Evolutionary conservation across 2,888 invertebrate species (phyloP), one percentile per base, ranked within the genome.

Genomic region (Eilema caniola): DNA sequence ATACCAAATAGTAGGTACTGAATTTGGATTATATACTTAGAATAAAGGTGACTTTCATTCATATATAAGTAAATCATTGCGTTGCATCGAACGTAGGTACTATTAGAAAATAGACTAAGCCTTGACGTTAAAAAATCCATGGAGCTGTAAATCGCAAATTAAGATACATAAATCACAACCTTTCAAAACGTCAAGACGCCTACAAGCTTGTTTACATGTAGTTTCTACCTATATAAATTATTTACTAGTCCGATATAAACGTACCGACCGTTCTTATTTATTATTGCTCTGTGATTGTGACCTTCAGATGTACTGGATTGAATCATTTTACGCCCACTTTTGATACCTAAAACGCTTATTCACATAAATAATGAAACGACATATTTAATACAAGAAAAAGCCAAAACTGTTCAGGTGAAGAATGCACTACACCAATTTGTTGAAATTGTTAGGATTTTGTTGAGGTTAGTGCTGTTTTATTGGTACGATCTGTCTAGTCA

Each of bases 271-370:
- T 68, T 80, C 73, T 84, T 84, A 85, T 85, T 88, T 87, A 86
- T 87, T 85, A 81, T 83, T 75, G 78, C 75, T 71, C 76, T 77
- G 76, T 85, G 81, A 85, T 85, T 78, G 84, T 80, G 86, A 83
- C 88, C 87, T 89, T 88, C 86, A 77, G 70, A 72, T 74, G 75
- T 72, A 80, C 79, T 80, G 72, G 76, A 75, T 75, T 79, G 80
- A 73, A 83, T 82, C 80, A 81, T 83, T 82, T 78, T 66, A 80
- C 86, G 81, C 88, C 88, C 84, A 89, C 87, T 74, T 76, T 69
- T 69, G 67, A 78, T 80, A 77, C 72, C 80, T 80, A 76, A 80
- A 75, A 79, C 69, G 78, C 76, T 80, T 74, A 75, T 72, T 82
- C 73, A 74, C 77, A 78, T 83, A 81, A 83, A 83, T 83, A 83